Base-by-base conservation (phyloP, 2,797 vertebrate genomes). In the Novumbra hubbsi region DNA sequence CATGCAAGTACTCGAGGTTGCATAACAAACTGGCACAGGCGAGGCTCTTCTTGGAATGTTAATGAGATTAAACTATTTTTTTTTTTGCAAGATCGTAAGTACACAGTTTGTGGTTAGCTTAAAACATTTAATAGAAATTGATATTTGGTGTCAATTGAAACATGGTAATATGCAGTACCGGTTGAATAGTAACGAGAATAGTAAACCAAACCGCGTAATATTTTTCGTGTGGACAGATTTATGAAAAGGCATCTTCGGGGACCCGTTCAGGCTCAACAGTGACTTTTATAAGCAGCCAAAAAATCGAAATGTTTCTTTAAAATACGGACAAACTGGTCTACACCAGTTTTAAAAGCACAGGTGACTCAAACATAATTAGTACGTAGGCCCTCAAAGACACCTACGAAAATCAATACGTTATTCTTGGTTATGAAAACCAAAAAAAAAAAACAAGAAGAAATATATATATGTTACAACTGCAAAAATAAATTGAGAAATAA, bases 21-120 rank as follows among this genome's bases (percentile, higher is more conserved):
- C 32, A 15, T 67, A 71, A 71, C 12, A 49, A 17, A 38, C 48
- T 24, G 14, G 16, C 17, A 57, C 11, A 24, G 21, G 19, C 12
- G 17, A 52, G 28, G 21, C 30, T 38, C 7, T 28, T 52, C 2
- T 28, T 41, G 16, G 38, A 72, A 69, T 16, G 62, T 67, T 67
- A 76, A 75, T 73, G 15, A 81, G 72, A 76, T 83, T 80, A 76
- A 11, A n/a, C 9, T 74, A 77, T 11, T 0, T 24, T 71, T 11
- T 49, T 49, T 12, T 15, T 4, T 17, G 11, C 34, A 49, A 49
- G 9, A 11, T 3, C 28, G 55, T 64, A 19, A 57, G 57, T 4
- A 38, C 30, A 41, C 19, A 38, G 16, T 14, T 12, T 21, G 7
- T 34, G 17, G 62, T 27, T 50, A 32, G 62, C n/a, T 50, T 49